Percentiles rank a stretch among this genome's conserved stretches.
Conservation (phyloP, 2,797 vertebrate species). For the Carcharodon carcharias region DNA sequence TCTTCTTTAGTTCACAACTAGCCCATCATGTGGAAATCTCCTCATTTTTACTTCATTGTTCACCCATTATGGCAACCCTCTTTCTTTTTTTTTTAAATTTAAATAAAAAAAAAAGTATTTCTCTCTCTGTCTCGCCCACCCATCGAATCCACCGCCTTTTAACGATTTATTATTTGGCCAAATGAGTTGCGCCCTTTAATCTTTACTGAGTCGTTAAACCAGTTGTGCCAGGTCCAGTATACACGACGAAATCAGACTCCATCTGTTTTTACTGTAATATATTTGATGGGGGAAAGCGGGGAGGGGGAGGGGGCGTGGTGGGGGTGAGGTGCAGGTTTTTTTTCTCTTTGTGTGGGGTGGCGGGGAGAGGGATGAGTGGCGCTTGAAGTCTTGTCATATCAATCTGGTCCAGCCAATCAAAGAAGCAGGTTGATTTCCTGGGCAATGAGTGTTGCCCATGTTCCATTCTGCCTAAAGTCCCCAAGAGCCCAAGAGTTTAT, state of each 20-base stretch:
- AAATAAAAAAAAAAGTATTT: conserved; percentile 35
- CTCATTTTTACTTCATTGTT: conserved; percentile 66
- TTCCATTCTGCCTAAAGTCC: conserved; percentile 72
- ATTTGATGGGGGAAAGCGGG: conserved; percentile 47
- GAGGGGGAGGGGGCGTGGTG: background rate
- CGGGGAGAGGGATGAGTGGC: conserved; percentile 50
- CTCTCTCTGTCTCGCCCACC: background rate
- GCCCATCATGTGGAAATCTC: conserved; percentile 74
- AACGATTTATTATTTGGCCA: conserved; percentile 68
- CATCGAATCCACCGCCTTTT: conserved; percentile 61
- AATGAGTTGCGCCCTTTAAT: conserved; percentile 58
- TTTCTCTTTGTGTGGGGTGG: background rate
- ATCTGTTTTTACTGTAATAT: conserved; percentile 64
- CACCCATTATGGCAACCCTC: conserved; percentile 68
- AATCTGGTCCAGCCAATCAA: conserved; percentile 65
- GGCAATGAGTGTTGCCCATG: conserved; percentile 66
- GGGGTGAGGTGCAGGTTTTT: conserved; percentile 6
- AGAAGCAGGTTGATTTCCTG: conserved; percentile 69
- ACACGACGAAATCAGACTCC: conserved; percentile 69
- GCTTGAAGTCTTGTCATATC: conserved; percentile 60
- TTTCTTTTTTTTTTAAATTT: conserved; percentile 54
- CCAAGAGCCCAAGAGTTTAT: conserved; percentile 83
- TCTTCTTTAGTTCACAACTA: conserved; percentile 68
- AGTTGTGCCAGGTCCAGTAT: conserved; percentile 74
- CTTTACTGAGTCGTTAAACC: conserved; percentile 47